Conservation (phyloP, 2,888 invertebrate species). For the Mesorhabditis spiculigera region DNA sequence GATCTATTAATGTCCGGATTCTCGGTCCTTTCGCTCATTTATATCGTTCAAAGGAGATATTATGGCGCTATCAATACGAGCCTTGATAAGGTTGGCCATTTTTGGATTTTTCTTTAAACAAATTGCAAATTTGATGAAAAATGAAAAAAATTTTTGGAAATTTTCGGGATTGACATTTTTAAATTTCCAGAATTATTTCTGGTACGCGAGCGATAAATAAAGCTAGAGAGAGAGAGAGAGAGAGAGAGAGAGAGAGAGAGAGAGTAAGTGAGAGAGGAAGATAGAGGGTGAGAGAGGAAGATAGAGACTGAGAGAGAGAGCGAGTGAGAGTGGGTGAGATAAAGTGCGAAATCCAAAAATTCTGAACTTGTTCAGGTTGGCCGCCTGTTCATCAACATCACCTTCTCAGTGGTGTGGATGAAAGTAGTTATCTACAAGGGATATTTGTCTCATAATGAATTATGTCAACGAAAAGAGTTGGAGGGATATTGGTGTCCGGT, state of each 20-base stretch:
- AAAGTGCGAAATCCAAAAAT: conserved; percentile 1
- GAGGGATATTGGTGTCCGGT: conserved; percentile 57
- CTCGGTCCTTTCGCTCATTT: conserved; percentile 44
- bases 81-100: conserved; percentile 38
- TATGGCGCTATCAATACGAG: conserved; percentile 51
- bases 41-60: conserved; percentile 52
- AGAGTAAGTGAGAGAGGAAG: no score
- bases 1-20: conserved; percentile 49
- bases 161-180: no score
- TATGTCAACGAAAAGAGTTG: conserved; percentile 54
- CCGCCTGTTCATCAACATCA: conserved; percentile 51
- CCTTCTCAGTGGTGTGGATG: conserved; percentile 52
- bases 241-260: no score
- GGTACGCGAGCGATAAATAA: no score
- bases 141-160: no score
- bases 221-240: no score
- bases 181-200: no score
- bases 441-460: conserved; percentile 50
- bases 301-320: not conserved
- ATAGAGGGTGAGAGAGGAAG: no score
- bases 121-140: no score
- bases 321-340: not conserved
- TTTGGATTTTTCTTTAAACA: no score
- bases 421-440: conserved; percentile 55
- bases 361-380: conserved; percentile 26